Conservation (phyloP, 2,113 vertebrate species). For the Albula glossodonta region DNA sequence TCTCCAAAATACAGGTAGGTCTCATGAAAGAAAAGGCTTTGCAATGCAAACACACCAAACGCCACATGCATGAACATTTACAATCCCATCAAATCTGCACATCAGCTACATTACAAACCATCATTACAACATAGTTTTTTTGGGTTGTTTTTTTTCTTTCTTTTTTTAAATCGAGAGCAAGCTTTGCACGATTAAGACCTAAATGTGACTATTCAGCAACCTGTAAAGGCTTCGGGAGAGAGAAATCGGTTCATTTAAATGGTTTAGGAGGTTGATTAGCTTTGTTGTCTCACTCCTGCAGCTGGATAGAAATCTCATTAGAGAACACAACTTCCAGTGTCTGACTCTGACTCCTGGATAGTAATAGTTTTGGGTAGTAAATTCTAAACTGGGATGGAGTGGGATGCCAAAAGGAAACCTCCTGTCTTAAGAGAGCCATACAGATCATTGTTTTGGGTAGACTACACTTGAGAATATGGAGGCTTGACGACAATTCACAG, state of each 20-base stretch:
- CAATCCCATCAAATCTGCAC: slow-evolving; percentile 27
- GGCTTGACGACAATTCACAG: not conserved
- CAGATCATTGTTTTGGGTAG: not conserved
- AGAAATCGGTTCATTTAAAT: not conserved
- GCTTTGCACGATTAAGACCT: slow-evolving; percentile 24
- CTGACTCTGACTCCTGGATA: too few species aligned
- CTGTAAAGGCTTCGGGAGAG: slow-evolving; percentile 23
- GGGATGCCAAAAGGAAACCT: not conserved
- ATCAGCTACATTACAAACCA: slow-evolving; percentile 26
- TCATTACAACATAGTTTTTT: slow-evolving; percentile 22
- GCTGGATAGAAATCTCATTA: not conserved
- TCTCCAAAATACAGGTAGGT: slow-evolving; percentile 54
- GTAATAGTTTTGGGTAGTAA: too few species aligned
- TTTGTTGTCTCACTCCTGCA: not conserved
- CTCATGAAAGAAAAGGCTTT: slow-evolving; percentile 54
- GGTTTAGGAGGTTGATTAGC: not conserved
- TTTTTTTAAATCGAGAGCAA: not conserved
- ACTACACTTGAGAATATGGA: not conserved
- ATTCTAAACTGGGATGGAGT: not conserved
- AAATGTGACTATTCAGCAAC: slow-evolving; percentile 28
- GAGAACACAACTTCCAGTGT: too few species aligned
- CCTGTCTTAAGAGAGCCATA: not conserved
- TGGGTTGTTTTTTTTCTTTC: not conserved
- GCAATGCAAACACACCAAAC: slow-evolving; percentile 49
- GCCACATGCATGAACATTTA: slow-evolving; percentile 33